phyloP scores from a whole-genome alignment of 1,140 invertebrate genomes.

The Temnothorax curvispinosus region DNA sequence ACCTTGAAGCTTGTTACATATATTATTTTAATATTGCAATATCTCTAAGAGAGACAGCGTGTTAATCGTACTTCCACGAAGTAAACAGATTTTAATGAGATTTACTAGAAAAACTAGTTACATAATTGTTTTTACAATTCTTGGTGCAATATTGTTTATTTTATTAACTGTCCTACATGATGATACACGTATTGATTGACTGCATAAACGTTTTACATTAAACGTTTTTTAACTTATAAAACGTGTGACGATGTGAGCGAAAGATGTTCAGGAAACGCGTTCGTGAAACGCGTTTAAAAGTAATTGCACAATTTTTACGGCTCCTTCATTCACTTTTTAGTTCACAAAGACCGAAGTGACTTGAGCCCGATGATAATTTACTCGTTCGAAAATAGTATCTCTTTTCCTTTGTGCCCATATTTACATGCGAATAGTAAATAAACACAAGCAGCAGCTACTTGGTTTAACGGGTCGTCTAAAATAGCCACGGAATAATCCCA shows the following conservation, averaged over 20 bases:
- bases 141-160: neutral
- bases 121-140: neutral
- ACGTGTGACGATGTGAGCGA: neutral
- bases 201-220: neutral
- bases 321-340: neutral
- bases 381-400: neutral
- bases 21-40: neutral
- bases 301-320: neutral
- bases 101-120: neutral
- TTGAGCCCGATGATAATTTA: neutral
- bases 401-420: neutral
- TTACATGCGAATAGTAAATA: constrained; percentile 1
- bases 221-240: neutral
- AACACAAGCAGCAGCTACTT: neutral
- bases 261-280: neutral
- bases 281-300: neutral
- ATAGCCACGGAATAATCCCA: neutral
- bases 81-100: no score
- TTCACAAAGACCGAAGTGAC: neutral
- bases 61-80: neutral
- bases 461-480: constrained; percentile 3
- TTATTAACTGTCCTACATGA: neutral
- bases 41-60: neutral
- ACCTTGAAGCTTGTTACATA: neutral
- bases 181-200: neutral